Conservation (phyloP, 2,888 invertebrate species). For the Drosophila trichaetosa region DNA sequence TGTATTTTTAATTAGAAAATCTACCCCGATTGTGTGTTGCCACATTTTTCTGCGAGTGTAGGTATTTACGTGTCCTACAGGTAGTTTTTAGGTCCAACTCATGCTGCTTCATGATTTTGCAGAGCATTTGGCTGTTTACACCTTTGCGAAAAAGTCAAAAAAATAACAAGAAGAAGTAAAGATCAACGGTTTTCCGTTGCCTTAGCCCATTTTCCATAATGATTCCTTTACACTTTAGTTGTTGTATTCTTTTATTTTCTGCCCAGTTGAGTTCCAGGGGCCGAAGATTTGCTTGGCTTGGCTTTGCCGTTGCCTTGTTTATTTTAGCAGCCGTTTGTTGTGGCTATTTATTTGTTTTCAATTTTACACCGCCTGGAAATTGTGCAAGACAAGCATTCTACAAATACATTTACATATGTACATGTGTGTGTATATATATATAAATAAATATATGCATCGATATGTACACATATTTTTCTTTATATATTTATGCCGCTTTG, state of each 20-base stretch:
- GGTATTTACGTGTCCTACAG: constrained; percentile 58
- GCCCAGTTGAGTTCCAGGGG: not conserved
- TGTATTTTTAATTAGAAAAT: not conserved
- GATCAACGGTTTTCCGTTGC: constrained; percentile 42
- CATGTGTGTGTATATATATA: not conserved
- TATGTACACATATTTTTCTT: constrained; percentile 30
- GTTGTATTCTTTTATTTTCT: constrained; percentile 11
- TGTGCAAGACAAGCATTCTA: constrained; percentile 58
- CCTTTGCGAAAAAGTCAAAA: constrained; percentile 72
- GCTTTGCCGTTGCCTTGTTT: constrained; percentile 48
- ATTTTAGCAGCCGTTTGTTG: constrained; percentile 69
- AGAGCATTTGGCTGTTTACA: constrained; percentile 60
- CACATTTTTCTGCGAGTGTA: constrained; percentile 4
- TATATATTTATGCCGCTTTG: constrained; percentile 50
- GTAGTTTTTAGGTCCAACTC: constrained; percentile 70
- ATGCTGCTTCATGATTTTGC: constrained; percentile 42
- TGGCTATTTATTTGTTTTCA: constrained; percentile 72
- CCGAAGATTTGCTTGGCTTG: constrained; percentile 11
- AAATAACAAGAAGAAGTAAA: constrained; percentile 1
- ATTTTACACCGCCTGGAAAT: constrained; percentile 63
- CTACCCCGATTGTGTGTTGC: not conserved
- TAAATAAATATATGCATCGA: constrained; percentile 4
- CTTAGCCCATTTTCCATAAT: constrained; percentile 49
- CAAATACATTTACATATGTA: constrained; percentile 14
- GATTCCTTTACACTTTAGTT: constrained; percentile 23